Evolutionary conservation across 2,797 vertebrate genomes (phyloP).

Genomic region (Cuculus canorus): DNA sequence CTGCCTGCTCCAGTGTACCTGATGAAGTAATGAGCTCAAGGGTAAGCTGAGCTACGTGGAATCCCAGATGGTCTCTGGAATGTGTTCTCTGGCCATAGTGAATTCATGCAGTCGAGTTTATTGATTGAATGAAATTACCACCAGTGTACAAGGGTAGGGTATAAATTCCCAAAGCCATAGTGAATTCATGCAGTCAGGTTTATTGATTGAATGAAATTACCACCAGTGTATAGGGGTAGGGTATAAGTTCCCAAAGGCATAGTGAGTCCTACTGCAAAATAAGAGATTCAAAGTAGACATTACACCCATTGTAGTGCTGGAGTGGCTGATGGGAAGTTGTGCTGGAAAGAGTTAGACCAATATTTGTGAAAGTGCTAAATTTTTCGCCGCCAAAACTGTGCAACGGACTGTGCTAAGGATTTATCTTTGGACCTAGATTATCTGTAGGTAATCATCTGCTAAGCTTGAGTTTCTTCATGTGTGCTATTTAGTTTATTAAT

Average conservation of each 20-base stretch:
- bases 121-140: neutral
- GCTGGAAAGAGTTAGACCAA: neutral
- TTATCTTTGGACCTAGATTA: neutral
- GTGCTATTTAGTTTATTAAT: neutral
- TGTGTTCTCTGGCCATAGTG: neutral
- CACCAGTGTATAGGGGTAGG: accelerated
- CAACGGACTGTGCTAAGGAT: neutral
- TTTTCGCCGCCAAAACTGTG: neutral
- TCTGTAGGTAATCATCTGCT: neutral
- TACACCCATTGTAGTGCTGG: neutral
- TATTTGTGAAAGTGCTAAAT: neutral
- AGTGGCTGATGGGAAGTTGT: neutral
- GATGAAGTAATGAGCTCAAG: neutral
- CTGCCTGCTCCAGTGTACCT: neutral
- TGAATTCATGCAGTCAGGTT: neutral
- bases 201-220: neutral
- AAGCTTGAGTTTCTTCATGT: neutral
- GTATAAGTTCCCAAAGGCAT: neutral
- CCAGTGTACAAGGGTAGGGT: accelerated
- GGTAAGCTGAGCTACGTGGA: accelerated
- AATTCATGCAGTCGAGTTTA: neutral
- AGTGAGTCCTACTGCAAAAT: neutral
- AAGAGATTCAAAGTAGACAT: neutral
- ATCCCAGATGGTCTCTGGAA: neutral
- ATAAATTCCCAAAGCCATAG: neutral